Evolutionary conservation across 1,140 invertebrate genomes (phyloP), one percentile per base, ranked within the genome.

Genomic region (Anthonomus grandis): DNA sequence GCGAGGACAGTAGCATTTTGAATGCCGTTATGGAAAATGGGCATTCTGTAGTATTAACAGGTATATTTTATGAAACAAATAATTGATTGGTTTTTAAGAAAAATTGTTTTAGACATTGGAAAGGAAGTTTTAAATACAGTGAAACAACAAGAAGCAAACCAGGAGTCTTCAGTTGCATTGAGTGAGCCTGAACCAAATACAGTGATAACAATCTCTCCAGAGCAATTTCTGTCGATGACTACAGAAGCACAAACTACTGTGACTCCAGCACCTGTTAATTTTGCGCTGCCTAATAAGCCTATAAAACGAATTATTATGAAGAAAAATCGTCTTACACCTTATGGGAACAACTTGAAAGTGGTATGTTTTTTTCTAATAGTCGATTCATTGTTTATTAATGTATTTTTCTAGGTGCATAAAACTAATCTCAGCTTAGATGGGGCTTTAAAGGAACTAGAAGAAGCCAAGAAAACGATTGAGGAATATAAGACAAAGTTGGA

Each of bases 1-100:
- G 87, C 49, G 83, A 87, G 71, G 84, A 87, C 49, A 78, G 80
- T 5, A 86, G 85, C 24, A 82, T 86, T 31, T 81, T 92, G 21
- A 84, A 83, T 47, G 86, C 86, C 47, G 88, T 88, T 9, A 78
- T 92, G 64, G 86, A 90, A 76, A 88, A 82, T 75, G 89, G 90
- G 1, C 82, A 89, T 70, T 86, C 86, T 37, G 80, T 91, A 15
- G 80, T 88, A 47, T 74, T 91, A 39, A 91, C 89, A 62, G 85
- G 85, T 87, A 70, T 58, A 22, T 23, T 19, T 47, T 24, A 15
- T 39, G 5, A n/a, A n/a, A n/a, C n/a, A n/a, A 2, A 4, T 18
- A 18, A 47, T 36, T n/a, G 22, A 10, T n/a, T 55, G 39, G 19
- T 60, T 48, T 17, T 52, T 27, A 36, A 52, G n/a, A 36, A 37